Conservation (phyloP, 2,888 invertebrate genomes). For the Hypolimnas misippus region DNA sequence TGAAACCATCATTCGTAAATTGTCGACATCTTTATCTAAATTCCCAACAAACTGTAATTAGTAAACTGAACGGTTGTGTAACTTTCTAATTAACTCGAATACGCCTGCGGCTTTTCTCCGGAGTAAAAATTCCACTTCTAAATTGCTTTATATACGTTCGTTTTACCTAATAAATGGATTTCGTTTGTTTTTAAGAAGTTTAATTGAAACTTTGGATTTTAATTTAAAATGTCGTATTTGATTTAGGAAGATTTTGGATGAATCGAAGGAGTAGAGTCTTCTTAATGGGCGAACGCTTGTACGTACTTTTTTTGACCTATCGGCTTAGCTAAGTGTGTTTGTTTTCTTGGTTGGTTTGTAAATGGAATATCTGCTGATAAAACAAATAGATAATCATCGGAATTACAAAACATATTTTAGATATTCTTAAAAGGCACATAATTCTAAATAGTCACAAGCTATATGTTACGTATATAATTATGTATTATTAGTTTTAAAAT, state of each 20-base stretch:
- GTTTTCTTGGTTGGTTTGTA: no score
- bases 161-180: slow-evolving; percentile 24
- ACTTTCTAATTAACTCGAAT: slow-evolving; percentile 46
- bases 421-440: no score
- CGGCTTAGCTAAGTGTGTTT: no score
- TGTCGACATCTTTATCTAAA: slow-evolving; percentile 37
- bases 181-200: slow-evolving; percentile 1
- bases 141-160: slow-evolving; percentile 20
- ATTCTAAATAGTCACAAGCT: no score
- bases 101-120: slow-evolving; percentile 38
- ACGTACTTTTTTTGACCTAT: no score
- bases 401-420: no score
- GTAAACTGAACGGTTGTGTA: slow-evolving; percentile 43
- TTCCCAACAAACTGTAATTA: slow-evolving; percentile 40
- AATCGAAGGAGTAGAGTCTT: not conserved
- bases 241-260: no score
- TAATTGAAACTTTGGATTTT: not conserved
- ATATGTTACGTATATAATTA: no score
- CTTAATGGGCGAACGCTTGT: no score
- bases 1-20: slow-evolving; percentile 40
- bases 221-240: not conserved
- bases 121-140: slow-evolving; percentile 19
- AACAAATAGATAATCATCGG: no score
- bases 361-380: no score
- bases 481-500: no score